Percentiles rank a stretch among this genome's conserved stretches.
phyloP scores from a whole-genome alignment of 2,113 vertebrate species.

The Gallinago jamesoni region DNA sequence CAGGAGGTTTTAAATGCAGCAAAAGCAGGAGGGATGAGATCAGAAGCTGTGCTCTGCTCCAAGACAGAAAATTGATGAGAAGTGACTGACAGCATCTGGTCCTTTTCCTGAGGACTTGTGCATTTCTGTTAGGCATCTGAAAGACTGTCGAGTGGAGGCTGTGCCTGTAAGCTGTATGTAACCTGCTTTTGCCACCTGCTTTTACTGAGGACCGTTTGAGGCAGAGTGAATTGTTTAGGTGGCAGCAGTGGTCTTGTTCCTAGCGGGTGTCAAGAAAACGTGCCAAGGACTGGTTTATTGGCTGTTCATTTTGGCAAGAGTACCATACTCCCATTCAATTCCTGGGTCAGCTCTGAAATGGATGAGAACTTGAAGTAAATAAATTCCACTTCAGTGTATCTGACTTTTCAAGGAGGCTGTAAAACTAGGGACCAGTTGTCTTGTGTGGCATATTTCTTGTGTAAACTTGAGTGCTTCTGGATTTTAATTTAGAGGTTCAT shows the following conservation, averaged over 20 bases:
- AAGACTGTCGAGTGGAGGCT: background rate
- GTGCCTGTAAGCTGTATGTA: background rate
- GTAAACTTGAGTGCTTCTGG: background rate
- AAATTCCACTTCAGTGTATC: background rate
- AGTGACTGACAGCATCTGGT: background rate
- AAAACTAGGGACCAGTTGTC: background rate
- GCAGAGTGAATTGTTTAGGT: background rate
- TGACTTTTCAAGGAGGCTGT: background rate
- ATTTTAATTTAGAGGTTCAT: background rate
- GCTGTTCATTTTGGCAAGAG: background rate
- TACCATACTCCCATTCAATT: accelerated
- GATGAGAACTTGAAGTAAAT: background rate
- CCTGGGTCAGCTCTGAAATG: background rate
- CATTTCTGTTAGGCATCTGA: accelerated
- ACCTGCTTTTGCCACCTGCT: background rate
- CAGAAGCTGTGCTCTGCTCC: background rate
- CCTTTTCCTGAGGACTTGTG: background rate
- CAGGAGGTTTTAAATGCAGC: background rate
- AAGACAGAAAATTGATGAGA: background rate
- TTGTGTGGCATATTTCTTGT: background rate
- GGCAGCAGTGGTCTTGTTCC: background rate
- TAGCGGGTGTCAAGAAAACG: background rate
- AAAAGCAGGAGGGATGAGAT: background rate
- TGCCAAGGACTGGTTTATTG: background rate
- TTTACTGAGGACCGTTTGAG: background rate